Evolutionary conservation across 1,140 invertebrate genomes (phyloP).

Genomic region (Heliconius congener): DNA sequence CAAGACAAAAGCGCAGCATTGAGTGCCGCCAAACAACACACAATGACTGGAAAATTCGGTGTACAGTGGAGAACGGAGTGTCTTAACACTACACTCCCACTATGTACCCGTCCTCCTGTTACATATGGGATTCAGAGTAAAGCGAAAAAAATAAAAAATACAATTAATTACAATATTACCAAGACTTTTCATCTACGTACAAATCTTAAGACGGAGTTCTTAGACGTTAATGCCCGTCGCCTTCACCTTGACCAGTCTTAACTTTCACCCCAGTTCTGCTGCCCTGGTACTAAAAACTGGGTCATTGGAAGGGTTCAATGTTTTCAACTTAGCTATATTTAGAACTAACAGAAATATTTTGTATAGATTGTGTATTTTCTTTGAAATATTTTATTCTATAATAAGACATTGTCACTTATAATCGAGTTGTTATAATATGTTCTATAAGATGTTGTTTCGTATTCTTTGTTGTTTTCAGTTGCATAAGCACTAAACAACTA

Average conservation of each 20-base stretch:
- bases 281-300: conserved; percentile 50
- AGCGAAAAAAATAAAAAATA: conserved; percentile 23
- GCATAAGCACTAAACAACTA: no score
- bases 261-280: conserved; percentile 71
- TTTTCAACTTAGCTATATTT: conserved; percentile 23
- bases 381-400: neutral
- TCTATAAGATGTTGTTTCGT: no score
- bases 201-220: conserved; percentile 74
- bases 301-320: conserved; percentile 43
- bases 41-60: no score
- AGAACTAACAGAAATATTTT: neutral
- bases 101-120: no score
- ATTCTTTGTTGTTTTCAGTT: no score
- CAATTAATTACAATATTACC: neutral
- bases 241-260: conserved; percentile 78
- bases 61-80: no score
- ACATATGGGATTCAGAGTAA: no score
- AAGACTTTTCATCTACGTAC: conserved; percentile 20
- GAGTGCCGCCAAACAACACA: no score
- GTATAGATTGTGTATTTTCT: neutral
- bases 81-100: no score
- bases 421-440: no score
- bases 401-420: no score
- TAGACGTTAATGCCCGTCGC: conserved; percentile 72
- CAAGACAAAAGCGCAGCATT: no score